A percentile compares a stretch with the other conserved stretches of the same genome.
Evolutionary conservation across 1,140 invertebrate species (phyloP).

Genomic region (Magallana gigas): DNA sequence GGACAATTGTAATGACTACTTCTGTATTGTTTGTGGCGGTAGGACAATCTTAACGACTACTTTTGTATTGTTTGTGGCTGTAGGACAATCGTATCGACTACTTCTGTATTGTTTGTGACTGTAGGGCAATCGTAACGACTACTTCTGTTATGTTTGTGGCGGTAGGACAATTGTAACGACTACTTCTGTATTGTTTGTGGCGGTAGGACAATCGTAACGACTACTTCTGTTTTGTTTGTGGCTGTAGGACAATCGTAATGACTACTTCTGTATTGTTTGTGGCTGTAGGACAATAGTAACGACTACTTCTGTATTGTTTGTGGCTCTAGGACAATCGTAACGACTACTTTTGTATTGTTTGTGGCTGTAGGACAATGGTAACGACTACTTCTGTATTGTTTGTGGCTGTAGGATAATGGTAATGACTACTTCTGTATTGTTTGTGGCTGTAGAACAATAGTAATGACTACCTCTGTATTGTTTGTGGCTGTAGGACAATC

Average conservation of each 20-base stretch:
- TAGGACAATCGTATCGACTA: constrained; percentile 83
- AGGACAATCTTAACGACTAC: constrained; percentile 83
- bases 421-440: constrained; percentile 87
- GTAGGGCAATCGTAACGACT: constrained; percentile 82
- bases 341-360: constrained; percentile 86
- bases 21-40: constrained; percentile 81
- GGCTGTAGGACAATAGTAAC: constrained; percentile 75
- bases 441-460: constrained; percentile 70
- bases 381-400: constrained; percentile 87
- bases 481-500: constrained; percentile 69
- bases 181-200: constrained; percentile 83
- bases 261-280: constrained; percentile 85
- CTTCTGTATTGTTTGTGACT: constrained; percentile 82
- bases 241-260: constrained; percentile 80
- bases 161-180: constrained; percentile 82
- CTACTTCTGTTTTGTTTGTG: constrained; percentile 83
- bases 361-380: constrained; percentile 73
- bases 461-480: constrained; percentile 87
- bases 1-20: constrained; percentile 84
- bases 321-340: constrained; percentile 75
- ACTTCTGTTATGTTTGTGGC: constrained; percentile 92
- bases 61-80: constrained; percentile 82
- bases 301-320: constrained; percentile 86
- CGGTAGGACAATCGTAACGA: constrained; percentile 82
- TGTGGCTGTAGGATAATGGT: constrained; percentile 71